phyloP scores from a whole-genome alignment of 2,797 vertebrate genomes.

The Parotocinclus haroldoi region DNA sequence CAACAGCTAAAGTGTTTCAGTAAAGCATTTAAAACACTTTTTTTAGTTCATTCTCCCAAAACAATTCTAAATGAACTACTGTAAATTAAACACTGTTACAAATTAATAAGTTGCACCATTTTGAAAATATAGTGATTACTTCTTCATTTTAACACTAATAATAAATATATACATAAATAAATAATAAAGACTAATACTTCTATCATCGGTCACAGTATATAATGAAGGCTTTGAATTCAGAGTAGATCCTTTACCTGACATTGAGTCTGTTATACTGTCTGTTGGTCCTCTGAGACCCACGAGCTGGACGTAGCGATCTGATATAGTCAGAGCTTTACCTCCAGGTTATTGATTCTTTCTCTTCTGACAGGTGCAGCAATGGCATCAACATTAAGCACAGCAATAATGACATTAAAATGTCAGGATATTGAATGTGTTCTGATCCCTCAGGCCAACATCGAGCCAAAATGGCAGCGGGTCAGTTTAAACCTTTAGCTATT shows the following conservation, averaged over 20 bases:
- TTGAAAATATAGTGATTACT: no score
- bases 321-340: conserved; percentile 67
- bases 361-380: conserved; percentile 83
- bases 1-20: no score
- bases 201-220: no score
- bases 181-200: no score
- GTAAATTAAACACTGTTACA: no score
- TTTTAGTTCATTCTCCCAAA: no score
- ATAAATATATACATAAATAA: no score
- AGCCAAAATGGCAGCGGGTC: conserved; percentile 68
- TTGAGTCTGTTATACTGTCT: not conserved
- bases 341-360: conserved; percentile 83
- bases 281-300: conserved; percentile 47
- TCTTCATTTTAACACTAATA: no score
- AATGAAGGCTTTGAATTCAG: not conserved
- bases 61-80: no score
- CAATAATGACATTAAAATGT: conserved; percentile 92
- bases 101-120: no score
- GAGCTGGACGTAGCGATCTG: conserved; percentile 56
- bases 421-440: conserved; percentile 88
- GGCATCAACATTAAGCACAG: conserved; percentile 80
- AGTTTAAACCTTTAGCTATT: conserved; percentile 76
- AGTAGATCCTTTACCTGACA: not conserved
- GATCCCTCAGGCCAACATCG: conserved; percentile 78
- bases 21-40: no score